Conservation (phyloP, 2,797 vertebrate genomes). For the Micromesistius poutassou region DNA sequence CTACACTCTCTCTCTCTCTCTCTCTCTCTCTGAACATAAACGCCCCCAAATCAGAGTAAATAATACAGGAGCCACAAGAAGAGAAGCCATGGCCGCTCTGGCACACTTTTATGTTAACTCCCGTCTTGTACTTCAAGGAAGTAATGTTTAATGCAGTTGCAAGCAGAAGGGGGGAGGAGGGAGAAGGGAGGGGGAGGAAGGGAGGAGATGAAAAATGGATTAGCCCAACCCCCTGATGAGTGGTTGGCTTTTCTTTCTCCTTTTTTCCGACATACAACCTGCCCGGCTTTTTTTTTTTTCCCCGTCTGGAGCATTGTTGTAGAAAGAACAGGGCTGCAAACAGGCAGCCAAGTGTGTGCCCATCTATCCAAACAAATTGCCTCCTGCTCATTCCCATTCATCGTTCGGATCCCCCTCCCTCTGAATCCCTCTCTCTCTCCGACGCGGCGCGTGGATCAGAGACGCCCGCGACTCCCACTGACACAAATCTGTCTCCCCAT, state of each 20-base stretch:
- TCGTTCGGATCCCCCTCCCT: neutral
- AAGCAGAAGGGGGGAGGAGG: constrained; percentile 31
- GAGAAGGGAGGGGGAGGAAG: constrained; percentile 17
- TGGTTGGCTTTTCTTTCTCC: constrained; percentile 24
- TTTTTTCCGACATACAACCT: constrained; percentile 31
- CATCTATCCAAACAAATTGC: neutral
- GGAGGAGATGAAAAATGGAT: constrained; percentile 51
- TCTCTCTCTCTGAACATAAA: constrained; percentile 16
- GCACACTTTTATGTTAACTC: constrained; percentile 49
- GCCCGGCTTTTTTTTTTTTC: constrained; percentile 9
- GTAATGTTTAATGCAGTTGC: constrained; percentile 63
- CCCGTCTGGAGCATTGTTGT: neutral
- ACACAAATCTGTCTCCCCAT: no score
- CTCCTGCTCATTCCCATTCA: neutral
- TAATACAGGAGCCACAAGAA: constrained; percentile 38
- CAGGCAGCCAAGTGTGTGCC: no score
- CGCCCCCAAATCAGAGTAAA: constrained; percentile 40
- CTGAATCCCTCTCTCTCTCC: neutral
- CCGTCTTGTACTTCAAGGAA: constrained; percentile 58
- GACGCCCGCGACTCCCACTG: no score
- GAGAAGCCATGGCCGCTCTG: constrained; percentile 36
- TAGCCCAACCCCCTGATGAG: constrained; percentile 16
- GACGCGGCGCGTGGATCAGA: no score
- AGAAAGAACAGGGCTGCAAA: no score
- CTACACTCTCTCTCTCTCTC: no score